Evolutionary conservation across 1,140 invertebrate species (phyloP).

Genomic region (Drosophila insularis): DNA sequence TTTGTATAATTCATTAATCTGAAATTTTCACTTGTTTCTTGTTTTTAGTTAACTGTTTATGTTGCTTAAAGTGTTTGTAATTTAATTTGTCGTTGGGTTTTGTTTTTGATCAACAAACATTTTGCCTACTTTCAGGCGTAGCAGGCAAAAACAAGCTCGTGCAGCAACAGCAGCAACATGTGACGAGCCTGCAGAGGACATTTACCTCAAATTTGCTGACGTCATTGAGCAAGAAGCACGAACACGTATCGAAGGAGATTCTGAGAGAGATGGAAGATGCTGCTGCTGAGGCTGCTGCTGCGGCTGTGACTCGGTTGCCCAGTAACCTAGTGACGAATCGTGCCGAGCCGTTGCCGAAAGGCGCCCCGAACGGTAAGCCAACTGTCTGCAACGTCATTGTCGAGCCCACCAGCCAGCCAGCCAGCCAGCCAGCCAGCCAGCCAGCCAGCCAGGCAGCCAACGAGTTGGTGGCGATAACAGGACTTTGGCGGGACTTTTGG

Average conservation of each 20-base stretch:
- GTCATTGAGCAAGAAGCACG: slow-evolving; percentile 55
- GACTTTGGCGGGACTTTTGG: background rate
- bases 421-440: background rate
- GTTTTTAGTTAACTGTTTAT: background rate
- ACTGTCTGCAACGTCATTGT: slow-evolving; percentile 14
- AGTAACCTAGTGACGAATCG: slow-evolving; percentile 58
- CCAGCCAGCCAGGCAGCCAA: background rate
- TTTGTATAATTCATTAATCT: no score
- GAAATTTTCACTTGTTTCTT: no score
- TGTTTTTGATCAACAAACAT: background rate
- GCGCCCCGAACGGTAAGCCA: background rate
- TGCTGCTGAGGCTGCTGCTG: no score
- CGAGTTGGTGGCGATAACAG: background rate
- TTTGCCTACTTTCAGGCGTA: slow-evolving; percentile 57
- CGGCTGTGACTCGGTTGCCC: slow-evolving; percentile 28
- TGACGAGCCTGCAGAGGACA: slow-evolving; percentile 71
- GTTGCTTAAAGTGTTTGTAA: no score
- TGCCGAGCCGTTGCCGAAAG: slow-evolving; percentile 1
- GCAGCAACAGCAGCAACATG: slow-evolving; percentile 65
- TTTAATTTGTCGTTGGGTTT: no score
- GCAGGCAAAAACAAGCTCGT: slow-evolving; percentile 34
- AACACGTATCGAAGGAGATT: slow-evolving; percentile 10
- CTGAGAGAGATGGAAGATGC: background rate
- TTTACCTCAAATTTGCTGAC: slow-evolving; percentile 76
- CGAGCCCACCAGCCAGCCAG: slow-evolving; percentile 23